Percentiles rank a stretch among this genome's conserved stretches.
Evolutionary conservation across 1,140 invertebrate species (phyloP).

Genomic region (Solenopsis invicta): DNA sequence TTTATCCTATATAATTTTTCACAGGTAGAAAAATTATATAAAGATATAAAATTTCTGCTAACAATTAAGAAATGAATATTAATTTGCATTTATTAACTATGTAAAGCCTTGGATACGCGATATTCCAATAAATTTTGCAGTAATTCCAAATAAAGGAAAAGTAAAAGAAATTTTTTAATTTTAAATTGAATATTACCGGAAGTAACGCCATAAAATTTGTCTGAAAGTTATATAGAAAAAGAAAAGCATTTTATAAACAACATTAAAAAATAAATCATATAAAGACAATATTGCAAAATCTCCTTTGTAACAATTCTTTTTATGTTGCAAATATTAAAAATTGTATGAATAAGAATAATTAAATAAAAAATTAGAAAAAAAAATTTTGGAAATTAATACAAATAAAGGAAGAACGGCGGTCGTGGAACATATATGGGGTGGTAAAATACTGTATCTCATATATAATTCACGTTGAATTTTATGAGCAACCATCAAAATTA

Average conservation of each 20-base stretch:
- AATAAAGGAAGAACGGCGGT: no score
- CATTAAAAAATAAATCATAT: neutral
- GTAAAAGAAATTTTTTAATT: neutral
- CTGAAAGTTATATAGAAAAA: neutral
- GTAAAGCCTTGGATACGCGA: neutral
- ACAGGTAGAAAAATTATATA: neutral
- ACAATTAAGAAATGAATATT: neutral
- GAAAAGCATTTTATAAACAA: neutral
- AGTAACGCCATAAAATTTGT: neutral
- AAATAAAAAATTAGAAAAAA: slow-evolving; percentile 23
- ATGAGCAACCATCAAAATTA: no score
- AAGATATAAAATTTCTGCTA: neutral
- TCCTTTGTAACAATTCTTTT: neutral
- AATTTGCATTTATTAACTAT: neutral
- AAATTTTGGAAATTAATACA: neutral
- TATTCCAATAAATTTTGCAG: neutral
- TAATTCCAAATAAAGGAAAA: neutral
- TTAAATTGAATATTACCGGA: neutral
- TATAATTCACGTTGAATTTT: no score
- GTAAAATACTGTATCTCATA: no score
- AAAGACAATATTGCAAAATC: neutral
- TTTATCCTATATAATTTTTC: neutral
- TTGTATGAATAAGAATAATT: neutral
- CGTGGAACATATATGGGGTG: no score
- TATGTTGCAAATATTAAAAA: neutral